Base-by-base conservation (phyloP, 2,113 vertebrate genomes). In the Tachuris rubrigastra region DNA sequence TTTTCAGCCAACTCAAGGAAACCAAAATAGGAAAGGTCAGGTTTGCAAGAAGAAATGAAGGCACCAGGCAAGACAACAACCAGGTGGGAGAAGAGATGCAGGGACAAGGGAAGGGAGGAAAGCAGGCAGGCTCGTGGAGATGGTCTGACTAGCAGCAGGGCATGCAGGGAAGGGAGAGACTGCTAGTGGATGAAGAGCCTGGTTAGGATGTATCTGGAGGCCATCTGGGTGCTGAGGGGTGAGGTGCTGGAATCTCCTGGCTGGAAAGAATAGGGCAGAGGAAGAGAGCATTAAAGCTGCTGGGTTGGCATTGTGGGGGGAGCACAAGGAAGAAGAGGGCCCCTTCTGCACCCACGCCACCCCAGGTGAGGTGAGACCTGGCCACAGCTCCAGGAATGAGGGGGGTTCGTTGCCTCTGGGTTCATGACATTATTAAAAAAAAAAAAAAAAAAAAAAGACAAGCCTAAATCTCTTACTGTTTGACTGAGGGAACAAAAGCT, bases 161-260 rank as follows among this genome's bases (percentile, higher is more conserved):
- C 0, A 0, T 66, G 50, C 25, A 53, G 42, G 28, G 24, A 35
- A 62, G 16, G 7, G 8, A 6, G 15, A 12, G 12, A 14, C 20
- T 87, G 68, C 46, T 55, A 23, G 59, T 44, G 42, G 12, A 3
- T 55, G 41, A 66, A 80, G 30, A 62, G 19, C 18, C 24, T 66
- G 42, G 27, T 68, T 46, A 35, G 56, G 37, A 8, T 44, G 1
- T 56, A 35, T 24, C 66, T 88, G 28, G 33, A 87, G 46, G 58
- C 62, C 44, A 21, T 59, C 62, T n/a, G n/a, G 76, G 7, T 73
- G 74, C 42, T 72, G 22, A 71, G 42, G 42, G 22, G 2, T 53
- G 49, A 59, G 42, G 25, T 78, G 58, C 56, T 90, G 41, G n/a
- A 86, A 42, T 55, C 24, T 50, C 39, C 63, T 69, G 19, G 28